These are phyloP conservation scores for Ditylenchus weischeri DNA, from an alignment of 2,888 invertebrate species.

Conservation along the genomic window DNA sequence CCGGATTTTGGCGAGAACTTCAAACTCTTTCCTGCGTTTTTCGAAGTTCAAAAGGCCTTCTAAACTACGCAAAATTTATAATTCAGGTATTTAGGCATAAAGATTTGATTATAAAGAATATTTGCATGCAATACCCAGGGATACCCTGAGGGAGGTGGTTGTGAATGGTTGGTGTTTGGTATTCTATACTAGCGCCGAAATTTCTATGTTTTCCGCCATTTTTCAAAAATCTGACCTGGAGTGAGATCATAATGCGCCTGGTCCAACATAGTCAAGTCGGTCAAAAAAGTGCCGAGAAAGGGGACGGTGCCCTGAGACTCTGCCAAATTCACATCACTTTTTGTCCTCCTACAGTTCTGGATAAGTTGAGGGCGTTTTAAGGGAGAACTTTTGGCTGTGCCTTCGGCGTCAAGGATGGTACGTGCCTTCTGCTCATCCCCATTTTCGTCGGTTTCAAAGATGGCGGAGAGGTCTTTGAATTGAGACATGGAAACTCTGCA, in stretches of 20 bases:
- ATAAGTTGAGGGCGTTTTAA: conserved; percentile 48
- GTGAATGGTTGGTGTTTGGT: too few species aligned
- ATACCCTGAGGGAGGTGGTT: not conserved
- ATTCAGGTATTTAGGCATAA: too few species aligned
- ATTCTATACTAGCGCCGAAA: too few species aligned
- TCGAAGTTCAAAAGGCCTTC: conserved; percentile 89
- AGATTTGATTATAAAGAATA: not conserved
- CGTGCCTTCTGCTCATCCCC: conserved; percentile 92
- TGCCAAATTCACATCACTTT: conserved; percentile 56
- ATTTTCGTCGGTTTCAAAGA: conserved; percentile 93
- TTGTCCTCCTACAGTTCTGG: conserved; percentile 49
- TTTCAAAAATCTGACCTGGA: conserved; percentile 63
- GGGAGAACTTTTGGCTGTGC: conserved; percentile 77
- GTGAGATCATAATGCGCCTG: conserved; percentile 82
- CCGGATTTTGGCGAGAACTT: conserved; percentile 90
- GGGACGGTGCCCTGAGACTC: conserved; percentile 51
- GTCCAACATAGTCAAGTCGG: conserved; percentile 97
- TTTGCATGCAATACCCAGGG: not conserved
- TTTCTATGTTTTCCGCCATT: too few species aligned
- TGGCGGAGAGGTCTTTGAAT: conserved; percentile 88
- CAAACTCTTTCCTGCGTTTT: conserved; percentile 94
- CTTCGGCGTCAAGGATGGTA: conserved; percentile 82
- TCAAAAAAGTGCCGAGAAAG: conserved; percentile 76
- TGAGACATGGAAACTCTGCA: conserved; percentile 70
- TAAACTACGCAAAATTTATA: conserved; percentile 12